Base-by-base conservation (phyloP, 2,113 vertebrate genomes). In the Microtus richardsoni region DNA sequence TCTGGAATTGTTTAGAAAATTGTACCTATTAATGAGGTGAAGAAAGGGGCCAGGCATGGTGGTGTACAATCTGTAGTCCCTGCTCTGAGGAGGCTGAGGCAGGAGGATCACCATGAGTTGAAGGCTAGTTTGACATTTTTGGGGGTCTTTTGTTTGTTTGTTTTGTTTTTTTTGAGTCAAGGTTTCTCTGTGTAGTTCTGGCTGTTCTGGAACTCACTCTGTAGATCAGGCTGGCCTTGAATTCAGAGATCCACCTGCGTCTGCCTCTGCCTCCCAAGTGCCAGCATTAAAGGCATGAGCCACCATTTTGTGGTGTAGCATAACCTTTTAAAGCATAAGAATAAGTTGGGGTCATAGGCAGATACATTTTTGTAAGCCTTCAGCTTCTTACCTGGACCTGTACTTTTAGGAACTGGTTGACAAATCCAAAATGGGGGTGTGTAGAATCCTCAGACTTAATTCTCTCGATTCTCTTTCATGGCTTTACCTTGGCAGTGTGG, bases 311-410 rank as follows among this genome's bases (percentile, higher is more conserved):
- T 58, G 54, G 54, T 58, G 54, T 21, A 58, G 17, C 54, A 58
- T 58, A 64, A 54, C 22, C 7, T 68, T 36, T 14, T 49, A 70
- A 68, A 86, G 62, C 1, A 47, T 28, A 7, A 79, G 33, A 79
- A 44, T 30, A 54, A 47, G 30, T 91, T 92, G 58, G 62, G 80
- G 89, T 62, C 28, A 26, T 64, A 91, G 75, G 21, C 70, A 41
- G 54, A 83, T 60, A 60, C 47, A 93, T 33, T 80, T 93, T 88
- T 47, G 66, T 78, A 70, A 92, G 64, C 16, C 82, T 92, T 87
- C 77, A 44, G 6, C 68, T 95, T 95, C 66, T 91, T 80, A 93
- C 66, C 49, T 71, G 26, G 11, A 58, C 7, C 36, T 66, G 41
- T 58, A 1, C 33, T 64, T 93, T 93, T 84, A 60, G 70, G 90